phyloP scores from a whole-genome alignment of 2,113 vertebrate species.

The Python bivittatus region DNA sequence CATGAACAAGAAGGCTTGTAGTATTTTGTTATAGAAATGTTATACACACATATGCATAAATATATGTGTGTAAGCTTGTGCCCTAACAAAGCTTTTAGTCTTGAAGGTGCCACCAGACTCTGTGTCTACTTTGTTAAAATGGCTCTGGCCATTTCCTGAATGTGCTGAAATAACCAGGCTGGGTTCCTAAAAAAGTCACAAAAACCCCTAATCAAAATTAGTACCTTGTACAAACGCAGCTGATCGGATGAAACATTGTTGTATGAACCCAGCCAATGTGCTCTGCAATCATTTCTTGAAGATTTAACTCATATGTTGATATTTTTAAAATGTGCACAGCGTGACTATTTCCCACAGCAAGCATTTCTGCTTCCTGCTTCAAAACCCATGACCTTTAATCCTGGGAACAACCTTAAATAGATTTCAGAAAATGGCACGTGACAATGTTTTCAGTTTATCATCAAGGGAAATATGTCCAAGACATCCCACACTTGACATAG shows the following conservation, averaged over 20 bases:
- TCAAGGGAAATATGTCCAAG: constrained; percentile 40
- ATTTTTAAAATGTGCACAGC: constrained; percentile 47
- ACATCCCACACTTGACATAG: not conserved
- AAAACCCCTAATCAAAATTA: not conserved
- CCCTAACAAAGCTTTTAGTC: not conserved
- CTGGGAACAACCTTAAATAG: constrained; percentile 55
- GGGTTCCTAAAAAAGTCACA: not conserved
- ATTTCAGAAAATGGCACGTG: constrained; percentile 19
- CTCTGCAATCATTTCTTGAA: constrained; percentile 8
- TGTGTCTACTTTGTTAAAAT: not conserved
- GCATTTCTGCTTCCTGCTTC: constrained; percentile 56
- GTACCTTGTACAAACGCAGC: not conserved
- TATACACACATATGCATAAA: not conserved
- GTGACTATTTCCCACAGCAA: constrained; percentile 60
- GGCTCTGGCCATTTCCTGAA: not conserved
- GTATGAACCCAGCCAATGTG: not conserved
- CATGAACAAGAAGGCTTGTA: not conserved
- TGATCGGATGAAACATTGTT: not conserved
- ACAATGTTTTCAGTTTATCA: constrained; percentile 39
- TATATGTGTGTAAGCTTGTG: not conserved
- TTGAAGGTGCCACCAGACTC: too few species aligned
- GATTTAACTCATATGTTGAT: constrained; percentile 14
- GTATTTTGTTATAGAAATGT: not conserved
- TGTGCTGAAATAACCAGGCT: not conserved
- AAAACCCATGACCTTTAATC: constrained; percentile 48